Base-by-base conservation (phyloP, 2,113 vertebrate genomes). In the Larimichthys crocea region DNA sequence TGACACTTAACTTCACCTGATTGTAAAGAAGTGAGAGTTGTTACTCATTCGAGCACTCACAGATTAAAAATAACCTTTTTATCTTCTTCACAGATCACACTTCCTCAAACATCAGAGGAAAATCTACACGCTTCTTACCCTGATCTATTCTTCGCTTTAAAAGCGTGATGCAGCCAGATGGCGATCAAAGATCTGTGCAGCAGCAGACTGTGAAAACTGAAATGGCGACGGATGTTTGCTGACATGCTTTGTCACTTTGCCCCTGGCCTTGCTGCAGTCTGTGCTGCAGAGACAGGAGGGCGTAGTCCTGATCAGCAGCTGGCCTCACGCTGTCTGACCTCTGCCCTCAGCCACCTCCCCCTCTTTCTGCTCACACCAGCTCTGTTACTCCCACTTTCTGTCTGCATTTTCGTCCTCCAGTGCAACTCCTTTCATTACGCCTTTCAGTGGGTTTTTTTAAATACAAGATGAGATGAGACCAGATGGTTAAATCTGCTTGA, bases 291-390 rank as follows among this genome's bases (percentile, higher is more conserved):
- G 63, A 75, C 65, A 44, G 59, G 53, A 62, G 81, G 87, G 76
- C 14, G 76, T 68, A 8, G 76, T 85, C 65, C 83, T 74, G 52
- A 84, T 78, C 85, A 67, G 79, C 91, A 90, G 91, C 88, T 91
- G 90, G 76, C 65, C 82, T 87, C 78, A 10, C n/a, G 20, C 49
- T 61, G 66, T 29, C 65, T 82, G 79, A 88, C 87, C 91, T 88
- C 76, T 84, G 85, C 0, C 83, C 82, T 61, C 61, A 4, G 12
- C 24, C 67, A 26, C 66, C 26, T 26, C 69, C 24, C 50, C 4
- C 44, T 44, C 19, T 46, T 22, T 69, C 72, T 60, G 62, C n/a
- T 55, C 74, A 20, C 77, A 22, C 49, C 42, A 44, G 65, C 79
- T 70, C 65, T 16, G 68, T 5, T 11, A 76, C 74, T 1, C 80